These are phyloP conservation scores for Cheilosia vernalis DNA, from an alignment of 2,888 invertebrate genomes.

Conservation along the genomic window DNA sequence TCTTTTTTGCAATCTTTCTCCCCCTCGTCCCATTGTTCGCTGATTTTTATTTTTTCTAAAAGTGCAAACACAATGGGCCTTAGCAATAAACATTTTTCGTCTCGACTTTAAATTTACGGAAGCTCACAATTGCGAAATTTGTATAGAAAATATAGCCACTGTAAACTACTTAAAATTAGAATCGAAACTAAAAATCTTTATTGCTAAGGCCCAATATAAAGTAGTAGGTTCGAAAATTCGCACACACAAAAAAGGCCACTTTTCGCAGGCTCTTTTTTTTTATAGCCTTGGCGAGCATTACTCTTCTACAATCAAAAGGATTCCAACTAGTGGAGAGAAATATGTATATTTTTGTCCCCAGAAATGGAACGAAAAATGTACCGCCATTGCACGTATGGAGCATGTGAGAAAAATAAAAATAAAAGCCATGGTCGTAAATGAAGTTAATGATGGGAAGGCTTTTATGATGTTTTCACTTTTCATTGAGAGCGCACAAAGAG, in stretches of 20 bases:
- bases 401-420: constrained; percentile 18
- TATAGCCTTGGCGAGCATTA: constrained; percentile 62
- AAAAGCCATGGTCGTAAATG: constrained; percentile 29
- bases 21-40: background rate
- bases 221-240: constrained; percentile 9
- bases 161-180: too few species aligned
- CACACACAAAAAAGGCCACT: constrained; percentile 52
- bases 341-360: constrained; percentile 26
- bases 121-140: too few species aligned
- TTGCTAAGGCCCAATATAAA: too few species aligned
- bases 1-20: constrained; percentile 31
- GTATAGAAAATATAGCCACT: too few species aligned
- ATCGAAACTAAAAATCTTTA: too few species aligned
- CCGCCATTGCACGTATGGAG: constrained; percentile 10
- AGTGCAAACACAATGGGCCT: constrained; percentile 9
- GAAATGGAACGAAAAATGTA: constrained; percentile 25
- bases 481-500: constrained; percentile 11
- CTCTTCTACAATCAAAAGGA: constrained; percentile 61
- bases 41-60: background rate
- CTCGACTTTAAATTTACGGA: too few species aligned
- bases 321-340: constrained; percentile 41
- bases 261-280: constrained; percentile 61
- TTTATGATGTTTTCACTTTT: constrained; percentile 65
- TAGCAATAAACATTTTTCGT: too few species aligned
- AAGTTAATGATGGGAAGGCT: constrained; percentile 54